phyloP scores from a whole-genome alignment of 1,140 invertebrate species.

The Drosophila pectinifera region DNA sequence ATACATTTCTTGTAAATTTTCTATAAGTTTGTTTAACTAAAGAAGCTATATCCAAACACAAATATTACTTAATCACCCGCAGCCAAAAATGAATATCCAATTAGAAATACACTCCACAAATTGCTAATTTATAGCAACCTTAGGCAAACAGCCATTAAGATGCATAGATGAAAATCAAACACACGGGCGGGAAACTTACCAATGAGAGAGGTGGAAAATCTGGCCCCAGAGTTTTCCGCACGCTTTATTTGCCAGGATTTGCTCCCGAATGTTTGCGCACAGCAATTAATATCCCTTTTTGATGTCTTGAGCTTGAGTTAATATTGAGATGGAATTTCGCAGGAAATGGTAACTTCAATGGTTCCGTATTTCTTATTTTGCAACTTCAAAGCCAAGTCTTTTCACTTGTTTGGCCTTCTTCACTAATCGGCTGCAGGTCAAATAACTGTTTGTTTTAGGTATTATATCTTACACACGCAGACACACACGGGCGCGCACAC shows the following conservation, averaged over 20 bases:
- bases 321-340: conserved; percentile 59
- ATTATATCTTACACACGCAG: conserved; percentile 36
- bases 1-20: not conserved
- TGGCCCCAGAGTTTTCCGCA: conserved; percentile 1
- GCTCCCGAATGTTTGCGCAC: conserved; percentile 39
- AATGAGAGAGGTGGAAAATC: conserved; percentile 10
- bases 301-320: conserved; percentile 68
- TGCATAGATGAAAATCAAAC: conserved; percentile 35
- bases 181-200: conserved; percentile 19
- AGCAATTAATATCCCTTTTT: conserved; percentile 71
- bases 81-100: conserved; percentile 1
- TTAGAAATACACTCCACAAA: not conserved
- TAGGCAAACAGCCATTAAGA: conserved; percentile 43
- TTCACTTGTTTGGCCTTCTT: conserved; percentile 9
- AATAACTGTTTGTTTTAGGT: conserved; percentile 56
- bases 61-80: not conserved
- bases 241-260: conserved; percentile 37
- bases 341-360: too few relatives aligned
- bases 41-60: not conserved
- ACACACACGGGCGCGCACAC: conserved; percentile 14
- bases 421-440: conserved; percentile 59
- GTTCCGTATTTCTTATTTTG: conserved; percentile 8
- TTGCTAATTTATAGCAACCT: conserved; percentile 27
- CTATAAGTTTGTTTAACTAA: not conserved
- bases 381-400: conserved; percentile 64